phyloP scores from a whole-genome alignment of 2,113 vertebrate species.

The Thymallus thymallus region DNA sequence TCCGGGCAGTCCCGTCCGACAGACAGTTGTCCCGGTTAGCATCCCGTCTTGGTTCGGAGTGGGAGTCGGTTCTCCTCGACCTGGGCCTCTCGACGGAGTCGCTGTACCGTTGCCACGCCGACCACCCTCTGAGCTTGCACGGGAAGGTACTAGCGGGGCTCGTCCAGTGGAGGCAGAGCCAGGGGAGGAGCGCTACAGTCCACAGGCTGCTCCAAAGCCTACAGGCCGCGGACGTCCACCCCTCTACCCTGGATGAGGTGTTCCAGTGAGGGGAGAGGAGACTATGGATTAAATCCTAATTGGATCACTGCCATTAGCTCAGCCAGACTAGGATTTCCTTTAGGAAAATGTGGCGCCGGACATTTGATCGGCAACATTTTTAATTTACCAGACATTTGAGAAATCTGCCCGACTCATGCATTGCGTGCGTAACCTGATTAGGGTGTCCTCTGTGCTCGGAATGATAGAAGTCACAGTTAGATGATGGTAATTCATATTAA shows the following conservation, averaged over 20 bases:
- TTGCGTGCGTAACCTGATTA: too few relatives aligned
- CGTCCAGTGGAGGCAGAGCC: conserved; percentile 81
- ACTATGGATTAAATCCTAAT: not conserved
- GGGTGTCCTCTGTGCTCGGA: too few relatives aligned
- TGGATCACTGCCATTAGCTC: too few relatives aligned
- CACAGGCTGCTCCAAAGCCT: conserved; percentile 72
- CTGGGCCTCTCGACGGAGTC: conserved; percentile 81
- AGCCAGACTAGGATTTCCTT: too few relatives aligned
- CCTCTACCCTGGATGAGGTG: conserved; percentile 74
- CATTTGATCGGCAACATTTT: too few relatives aligned
- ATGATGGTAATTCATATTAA: too few relatives aligned
- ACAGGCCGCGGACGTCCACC: conserved; percentile 71
- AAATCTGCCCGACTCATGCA: too few relatives aligned
- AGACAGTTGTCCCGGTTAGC: conserved; percentile 84
- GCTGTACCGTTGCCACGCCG: conserved; percentile 83
- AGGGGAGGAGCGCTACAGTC: conserved; percentile 81
- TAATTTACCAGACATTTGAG: too few relatives aligned
- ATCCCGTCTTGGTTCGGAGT: conserved; percentile 77
- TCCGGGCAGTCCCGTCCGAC: conserved; percentile 79
- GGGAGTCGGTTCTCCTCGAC: conserved; percentile 81
- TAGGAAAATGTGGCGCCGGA: too few relatives aligned
- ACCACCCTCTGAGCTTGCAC: conserved; percentile 78
- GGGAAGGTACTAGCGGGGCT: conserved; percentile 82
- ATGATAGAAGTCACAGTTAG: too few relatives aligned
- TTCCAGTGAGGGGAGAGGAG: conserved; percentile 60